Base-by-base conservation (phyloP, 2,113 vertebrate genomes). In the Rhea americana region DNA sequence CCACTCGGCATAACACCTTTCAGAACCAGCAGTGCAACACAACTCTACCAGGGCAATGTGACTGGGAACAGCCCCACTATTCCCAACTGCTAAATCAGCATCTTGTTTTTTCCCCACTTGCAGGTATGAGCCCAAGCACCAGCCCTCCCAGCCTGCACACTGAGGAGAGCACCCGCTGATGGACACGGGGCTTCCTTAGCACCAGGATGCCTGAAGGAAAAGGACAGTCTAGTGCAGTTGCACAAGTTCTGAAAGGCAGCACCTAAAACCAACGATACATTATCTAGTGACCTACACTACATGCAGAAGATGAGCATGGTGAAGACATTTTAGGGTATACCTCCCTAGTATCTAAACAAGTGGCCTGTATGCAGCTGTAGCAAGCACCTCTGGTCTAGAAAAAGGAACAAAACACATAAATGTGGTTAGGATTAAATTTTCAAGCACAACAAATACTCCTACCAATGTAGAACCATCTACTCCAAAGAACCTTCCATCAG, bases 151-250 rank as follows among this genome's bases (percentile, higher is more conserved):
- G 3, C 17, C 58, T 75, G 55, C 63, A 39, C 0, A 4, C 48
- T 0, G 1, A 51, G n/a, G 56, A 51, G 48, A n/a, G 30, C 48
- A 5, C n/a, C 70, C 21, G 2, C 0, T 8, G 59, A 5, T 4
- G 39, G 20, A 9, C 7, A 2, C 35, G 55, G 35, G 77, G 43
- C 47, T 79, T 77, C 28, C 50, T 37, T 35, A 50, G 67, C 72
- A 50, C 15, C 53, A 35, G 43, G 67, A 61, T n/a, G 26, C 18
- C 71, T 28, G 56, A 21, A 39, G 78, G 58, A 63, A 19, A 30
- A 25, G 35, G 50, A 8, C n/a, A 56, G 37, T 8, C 56, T 37
- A 0, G 56, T 58, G 65, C 65, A 66, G 61, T 2, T 28, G 21
- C 30, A 3, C 21, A 15, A 19, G 51, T 55, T n/a, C 50, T 66